These are phyloP conservation scores for Saguinus imperator DNA, from an alignment of 2,113 vertebrate species.

Conservation along the genomic window DNA sequence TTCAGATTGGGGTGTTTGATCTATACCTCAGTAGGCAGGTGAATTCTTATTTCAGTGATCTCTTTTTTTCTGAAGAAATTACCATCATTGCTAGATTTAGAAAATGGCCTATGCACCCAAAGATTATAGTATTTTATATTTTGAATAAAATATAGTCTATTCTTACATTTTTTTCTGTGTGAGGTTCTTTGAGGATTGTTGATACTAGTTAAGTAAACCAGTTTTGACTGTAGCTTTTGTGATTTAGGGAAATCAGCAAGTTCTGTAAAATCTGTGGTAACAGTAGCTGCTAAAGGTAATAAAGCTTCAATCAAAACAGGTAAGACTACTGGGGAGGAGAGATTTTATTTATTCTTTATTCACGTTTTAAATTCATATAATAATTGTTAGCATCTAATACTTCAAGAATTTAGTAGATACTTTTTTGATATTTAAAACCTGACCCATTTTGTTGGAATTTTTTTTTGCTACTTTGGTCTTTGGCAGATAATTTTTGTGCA, in stretches of 20 bases:
- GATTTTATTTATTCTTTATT: background rate
- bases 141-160: conserved; percentile 6
- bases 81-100: background rate
- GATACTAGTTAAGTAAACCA: conserved; percentile 41
- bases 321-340: conserved; percentile 55
- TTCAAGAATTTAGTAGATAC: background rate
- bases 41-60: background rate
- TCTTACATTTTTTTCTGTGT: conserved; percentile 5
- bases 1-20: background rate
- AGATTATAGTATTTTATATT: conserved; percentile 21
- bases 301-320: conserved; percentile 68
- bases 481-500: conserved; percentile 16
- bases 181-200: conserved; percentile 7
- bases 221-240: conserved; percentile 72
- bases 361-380: conserved; percentile 29
- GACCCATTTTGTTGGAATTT: background rate
- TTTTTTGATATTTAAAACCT: conserved; percentile 48
- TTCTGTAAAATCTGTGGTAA: conserved; percentile 66
- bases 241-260: conserved; percentile 76
- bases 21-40: background rate
- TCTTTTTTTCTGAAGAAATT: background rate
- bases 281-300: conserved; percentile 69
- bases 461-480: background rate
- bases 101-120: background rate
- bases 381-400: conserved; percentile 26